Percentiles rank a stretch among this genome's conserved stretches.
phyloP scores from a whole-genome alignment of 2,888 invertebrate species.

The Platycnemis pennipes region DNA sequence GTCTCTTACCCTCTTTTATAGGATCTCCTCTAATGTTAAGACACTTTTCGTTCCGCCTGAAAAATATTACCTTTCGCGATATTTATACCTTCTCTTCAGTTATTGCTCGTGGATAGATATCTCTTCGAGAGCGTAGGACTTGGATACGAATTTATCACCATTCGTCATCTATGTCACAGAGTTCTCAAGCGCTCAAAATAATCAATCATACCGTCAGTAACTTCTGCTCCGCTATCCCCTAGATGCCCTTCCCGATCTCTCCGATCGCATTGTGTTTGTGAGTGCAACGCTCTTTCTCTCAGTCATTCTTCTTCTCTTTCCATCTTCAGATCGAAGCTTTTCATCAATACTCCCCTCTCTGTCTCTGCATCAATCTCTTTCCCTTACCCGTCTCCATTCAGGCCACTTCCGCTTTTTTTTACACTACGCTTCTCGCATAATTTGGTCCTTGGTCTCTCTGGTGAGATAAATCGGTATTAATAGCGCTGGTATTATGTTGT shows the following conservation, averaged over 20 bases:
- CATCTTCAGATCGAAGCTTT: not conserved
- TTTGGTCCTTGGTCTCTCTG: slow-evolving; percentile 2
- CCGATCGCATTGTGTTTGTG: not conserved
- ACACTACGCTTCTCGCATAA: slow-evolving; percentile 24
- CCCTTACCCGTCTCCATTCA: not conserved
- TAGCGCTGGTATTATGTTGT: slow-evolving; percentile 29
- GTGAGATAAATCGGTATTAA: slow-evolving; percentile 50
- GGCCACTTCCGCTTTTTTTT: not conserved
- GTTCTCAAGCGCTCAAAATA: not conserved
- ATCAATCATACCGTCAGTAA: slow-evolving; percentile 57
- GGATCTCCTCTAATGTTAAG: not conserved
- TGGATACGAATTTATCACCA: slow-evolving; percentile 44
- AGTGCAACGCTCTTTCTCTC: not conserved
- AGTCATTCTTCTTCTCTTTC: not conserved
- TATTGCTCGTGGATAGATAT: not conserved
- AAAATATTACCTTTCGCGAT: not conserved
- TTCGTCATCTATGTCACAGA: slow-evolving; percentile 49
- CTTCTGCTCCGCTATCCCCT: not conserved
- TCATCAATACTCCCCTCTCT: not conserved
- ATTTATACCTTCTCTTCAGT: not conserved
- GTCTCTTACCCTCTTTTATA: not conserved
- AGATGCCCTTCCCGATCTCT: not conserved
- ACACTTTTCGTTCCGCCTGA: not conserved
- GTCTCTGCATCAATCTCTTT: not conserved
- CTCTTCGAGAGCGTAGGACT: slow-evolving; percentile 33